Base-by-base conservation (phyloP, 2,888 invertebrate genomes). In the Plagiodera versicolora region DNA sequence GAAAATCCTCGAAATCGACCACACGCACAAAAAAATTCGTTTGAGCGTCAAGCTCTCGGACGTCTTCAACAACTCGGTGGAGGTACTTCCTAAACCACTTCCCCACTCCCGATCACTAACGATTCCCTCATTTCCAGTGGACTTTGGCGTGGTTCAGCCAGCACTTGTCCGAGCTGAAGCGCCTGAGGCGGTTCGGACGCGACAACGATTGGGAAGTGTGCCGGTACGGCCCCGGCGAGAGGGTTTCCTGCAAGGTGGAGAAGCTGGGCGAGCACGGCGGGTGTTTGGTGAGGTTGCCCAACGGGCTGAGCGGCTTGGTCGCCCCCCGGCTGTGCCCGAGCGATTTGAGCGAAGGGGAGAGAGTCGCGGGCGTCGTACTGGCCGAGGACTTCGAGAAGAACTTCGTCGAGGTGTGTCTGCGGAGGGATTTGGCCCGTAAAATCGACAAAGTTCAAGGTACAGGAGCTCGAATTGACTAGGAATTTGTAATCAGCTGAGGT, bases 301-400 rank as follows among this genome's bases (percentile, higher is more conserved):
- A 82, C 55, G 72, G 76, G 39, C 68, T 81, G 1, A 67, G 73
- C 20, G 86, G 82, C 6, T 75, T 82, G 14, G 81, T 83, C 8
- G 75, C 79, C 1, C 71, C 72, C 1, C 73, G 75, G 11, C 75
- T 83, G 65, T 77, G 75, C 62, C 64, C 70, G 14, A 67, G 74
- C n/a, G n/a, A n/a, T n/a, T n/a, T n/a, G n/a, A 74, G 79, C 63
- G 62, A 73, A 17, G 84, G 82, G 0, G 76, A 80, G 17, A 67
- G 73, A 47, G 75, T n/a, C n/a, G 71, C 77, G 44, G 85, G 84
- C 4, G 76, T 81, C 0, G 76, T 87, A 5, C 64, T 87, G 5
- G 86, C 84, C 81, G 76, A 85, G 1, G 83, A 87, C 73, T 85
- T 83, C 60, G 70, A 77, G 3, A 75, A 81, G 47, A 80, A 83